A percentile compares a stretch with the other conserved stretches of the same genome.
These are phyloP conservation scores for Leptinotarsa juncta DNA, from an alignment of 2,888 invertebrate genomes.

Conservation along the genomic window DNA sequence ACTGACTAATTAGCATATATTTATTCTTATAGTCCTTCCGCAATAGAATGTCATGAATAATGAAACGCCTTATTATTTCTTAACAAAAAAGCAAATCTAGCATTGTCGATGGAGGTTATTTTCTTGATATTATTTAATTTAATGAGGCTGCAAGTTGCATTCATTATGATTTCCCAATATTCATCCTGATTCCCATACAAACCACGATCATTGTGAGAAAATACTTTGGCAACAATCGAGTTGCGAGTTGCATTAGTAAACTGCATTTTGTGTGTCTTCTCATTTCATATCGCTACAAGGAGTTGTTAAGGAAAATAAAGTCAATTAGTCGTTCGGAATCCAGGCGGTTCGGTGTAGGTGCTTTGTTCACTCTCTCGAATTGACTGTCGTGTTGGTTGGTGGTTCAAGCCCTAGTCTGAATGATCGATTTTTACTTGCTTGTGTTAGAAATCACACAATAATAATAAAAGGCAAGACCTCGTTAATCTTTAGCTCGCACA, in stretches of 20 bases:
- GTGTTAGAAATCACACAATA: too few relatives aligned
- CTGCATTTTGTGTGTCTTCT: neutral
- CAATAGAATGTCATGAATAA: neutral
- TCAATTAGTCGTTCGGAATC: too few relatives aligned
- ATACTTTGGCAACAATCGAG: neutral
- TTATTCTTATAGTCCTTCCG: neutral
- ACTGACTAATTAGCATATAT: neutral
- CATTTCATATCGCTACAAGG: neutral
- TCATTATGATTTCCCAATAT: slow-evolving; percentile 2
- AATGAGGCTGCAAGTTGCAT: neutral
- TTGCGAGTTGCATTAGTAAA: neutral
- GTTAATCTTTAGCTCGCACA: too few relatives aligned
- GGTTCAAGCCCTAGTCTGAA: too few relatives aligned
- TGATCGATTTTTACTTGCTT: too few relatives aligned
- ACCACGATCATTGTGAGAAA: neutral
- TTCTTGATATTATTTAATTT: neutral
- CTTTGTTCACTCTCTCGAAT: too few relatives aligned
- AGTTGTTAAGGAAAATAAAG: too few relatives aligned
- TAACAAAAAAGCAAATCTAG: neutral
- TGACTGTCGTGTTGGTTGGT: too few relatives aligned
- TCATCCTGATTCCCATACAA: neutral
- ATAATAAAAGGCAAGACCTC: too few relatives aligned
- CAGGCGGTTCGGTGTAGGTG: too few relatives aligned
- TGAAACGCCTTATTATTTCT: neutral
- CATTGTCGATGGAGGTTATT: neutral